Evolutionary conservation across 2,888 invertebrate species (phyloP), one percentile per base, ranked within the genome.

Genomic region (Meiosimyza platycephala): DNA sequence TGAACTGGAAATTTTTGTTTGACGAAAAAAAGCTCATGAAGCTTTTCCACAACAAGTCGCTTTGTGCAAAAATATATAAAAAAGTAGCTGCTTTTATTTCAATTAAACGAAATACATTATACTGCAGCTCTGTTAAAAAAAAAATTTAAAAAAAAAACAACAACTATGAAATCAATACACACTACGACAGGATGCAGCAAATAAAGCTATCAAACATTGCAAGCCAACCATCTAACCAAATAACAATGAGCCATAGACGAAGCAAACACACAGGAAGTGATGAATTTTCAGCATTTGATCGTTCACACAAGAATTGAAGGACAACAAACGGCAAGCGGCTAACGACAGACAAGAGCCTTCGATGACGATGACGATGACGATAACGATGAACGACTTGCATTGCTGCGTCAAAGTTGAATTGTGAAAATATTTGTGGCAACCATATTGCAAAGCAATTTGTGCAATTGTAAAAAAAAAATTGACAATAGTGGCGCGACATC

Each of bases 111-210:
- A 40, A 1, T 40, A 7, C 9, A 4, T 40, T 1, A 40, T 40
- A 6, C 40, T 40, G 9, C 40, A 40, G 40, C 40, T 40, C 40
- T 40, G 40, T 40, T 7, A 51, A 64, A 50, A 15, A 11, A 16
- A 9, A 55, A 18, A 55, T 15, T 16, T n/a, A n/a, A n/a, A 16
- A 13, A 12, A 12, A 22, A 57, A 2, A 22, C 22, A 22, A 22
- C 22, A 22, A 22, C 7, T 12, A 9, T 22, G 18, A 11, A 18
- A 12, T 55, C 55, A 12, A n/a, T 18, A 4, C 55, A 5, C 54
- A 18, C 62, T 59, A 28, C 22, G 28, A n/a, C 50, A 48, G 64
- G 64, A 64, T 50, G 64, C 64, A 50, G 50, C 64, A 48, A 64
- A 64, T 64, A 18, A 50, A 64, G 64, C 64, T 50, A 55, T 55